phyloP scores from a whole-genome alignment of 2,888 invertebrate species.

The Cheilosia soror region DNA sequence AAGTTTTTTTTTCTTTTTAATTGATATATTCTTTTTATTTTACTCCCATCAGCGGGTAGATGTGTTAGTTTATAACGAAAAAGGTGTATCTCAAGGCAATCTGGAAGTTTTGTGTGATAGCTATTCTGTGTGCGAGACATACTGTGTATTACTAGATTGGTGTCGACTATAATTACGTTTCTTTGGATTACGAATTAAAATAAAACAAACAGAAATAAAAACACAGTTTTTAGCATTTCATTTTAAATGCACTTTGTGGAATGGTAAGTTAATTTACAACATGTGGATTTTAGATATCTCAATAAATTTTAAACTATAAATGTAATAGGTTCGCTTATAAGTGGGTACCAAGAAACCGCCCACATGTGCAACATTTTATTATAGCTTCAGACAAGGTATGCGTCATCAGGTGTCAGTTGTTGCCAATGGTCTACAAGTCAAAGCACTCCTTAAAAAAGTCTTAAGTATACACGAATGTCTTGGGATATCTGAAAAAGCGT shows the following conservation, averaged over 20 bases:
- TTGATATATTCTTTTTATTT: conserved; percentile 25
- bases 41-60: conserved; percentile 54
- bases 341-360: conserved; percentile 1
- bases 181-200: conserved; percentile 63
- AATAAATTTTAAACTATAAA: not conserved
- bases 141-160: conserved; percentile 67
- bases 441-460: conserved; percentile 51
- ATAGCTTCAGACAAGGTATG: conserved; percentile 29
- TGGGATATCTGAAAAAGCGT: conserved; percentile 43
- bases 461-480: conserved; percentile 22
- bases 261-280: conserved; percentile 59
- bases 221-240: conserved; percentile 43
- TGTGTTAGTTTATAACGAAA: conserved; percentile 72
- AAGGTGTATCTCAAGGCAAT: conserved; percentile 74
- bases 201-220: conserved; percentile 2
- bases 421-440: conserved; percentile 22
- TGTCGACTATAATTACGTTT: conserved; percentile 59
- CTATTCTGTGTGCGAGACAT: conserved; percentile 62
- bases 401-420: conserved; percentile 57
- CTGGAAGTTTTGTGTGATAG: conserved; percentile 66
- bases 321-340: not conserved
- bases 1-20: conserved; percentile 26
- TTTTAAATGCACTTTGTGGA: conserved; percentile 61
- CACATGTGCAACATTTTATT: conserved; percentile 19
- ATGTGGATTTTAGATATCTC: not conserved